Conservation (phyloP, 1,140 invertebrate species). For the Hesperophylax magnus region DNA sequence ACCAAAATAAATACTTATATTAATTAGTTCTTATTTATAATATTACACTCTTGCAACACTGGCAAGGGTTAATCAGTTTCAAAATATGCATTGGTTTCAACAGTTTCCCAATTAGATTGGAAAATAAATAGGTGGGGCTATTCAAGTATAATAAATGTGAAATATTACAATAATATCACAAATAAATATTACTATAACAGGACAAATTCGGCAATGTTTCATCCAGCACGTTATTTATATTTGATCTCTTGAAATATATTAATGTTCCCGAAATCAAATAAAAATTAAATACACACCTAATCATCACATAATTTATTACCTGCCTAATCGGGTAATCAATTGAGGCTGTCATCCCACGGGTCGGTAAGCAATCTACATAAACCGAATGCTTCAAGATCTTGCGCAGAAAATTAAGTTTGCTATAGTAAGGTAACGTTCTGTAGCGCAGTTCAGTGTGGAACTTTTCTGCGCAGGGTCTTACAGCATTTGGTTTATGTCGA, state of each 20-base stretch:
- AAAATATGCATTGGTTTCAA: neutral
- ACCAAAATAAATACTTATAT: neutral
- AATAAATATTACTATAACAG: neutral
- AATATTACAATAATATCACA: conserved; percentile 17
- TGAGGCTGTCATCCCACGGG: no score
- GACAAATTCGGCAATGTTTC: neutral
- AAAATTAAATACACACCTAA: no score
- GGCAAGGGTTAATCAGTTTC: neutral
- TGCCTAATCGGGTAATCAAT: no score
- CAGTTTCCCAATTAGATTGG: conserved; percentile 14
- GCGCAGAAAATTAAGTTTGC: no score
- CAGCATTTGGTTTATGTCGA: no score
- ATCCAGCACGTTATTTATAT: neutral
- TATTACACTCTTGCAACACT: neutral
- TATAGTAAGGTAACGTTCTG: no score
- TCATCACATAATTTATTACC: no score
- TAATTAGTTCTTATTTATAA: neutral
- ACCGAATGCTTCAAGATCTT: no score
- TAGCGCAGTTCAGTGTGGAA: no score
- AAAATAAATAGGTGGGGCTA: neutral
- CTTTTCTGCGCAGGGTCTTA: no score
- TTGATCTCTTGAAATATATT: neutral
- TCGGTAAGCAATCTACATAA: no score
- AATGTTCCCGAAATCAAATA: no score
- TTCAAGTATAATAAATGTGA: neutral